Evolutionary conservation across 92 coral and sea anemone species (phyloP).

Genomic region (Porites evermanni): DNA sequence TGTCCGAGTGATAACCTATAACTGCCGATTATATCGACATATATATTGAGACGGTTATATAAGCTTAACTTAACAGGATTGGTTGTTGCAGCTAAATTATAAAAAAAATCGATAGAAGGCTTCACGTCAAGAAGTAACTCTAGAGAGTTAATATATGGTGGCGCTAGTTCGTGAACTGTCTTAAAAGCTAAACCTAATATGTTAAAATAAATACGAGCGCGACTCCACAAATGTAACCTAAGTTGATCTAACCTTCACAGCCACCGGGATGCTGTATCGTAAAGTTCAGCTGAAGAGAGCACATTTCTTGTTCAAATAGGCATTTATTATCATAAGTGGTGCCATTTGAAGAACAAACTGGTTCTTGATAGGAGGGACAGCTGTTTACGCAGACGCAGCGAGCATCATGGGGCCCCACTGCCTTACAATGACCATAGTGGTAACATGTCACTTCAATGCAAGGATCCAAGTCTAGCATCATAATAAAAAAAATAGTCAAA

Average conservation of each 20-base stretch:
- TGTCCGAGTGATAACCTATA: no score
- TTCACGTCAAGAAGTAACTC: no score
- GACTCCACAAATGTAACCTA: background rate
- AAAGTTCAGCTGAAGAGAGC: background rate
- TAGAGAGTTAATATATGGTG: no score
- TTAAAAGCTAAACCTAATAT: no score
- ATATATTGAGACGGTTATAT: no score
- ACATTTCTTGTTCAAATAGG: background rate
- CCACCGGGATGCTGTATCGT: background rate
- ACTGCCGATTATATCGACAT: no score
- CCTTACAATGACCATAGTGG: constrained; percentile 59
- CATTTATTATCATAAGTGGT: background rate
- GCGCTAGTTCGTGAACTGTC: no score
- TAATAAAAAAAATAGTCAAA: no score
- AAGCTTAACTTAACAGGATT: no score
- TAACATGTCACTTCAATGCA: constrained; percentile 56
- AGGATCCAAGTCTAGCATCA: constrained; percentile 3
- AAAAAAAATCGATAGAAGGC: no score
- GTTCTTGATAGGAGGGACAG: constrained; percentile 61
- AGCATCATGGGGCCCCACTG: constrained; percentile 56
- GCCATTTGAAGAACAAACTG: constrained; percentile 55
- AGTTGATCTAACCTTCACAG: background rate
- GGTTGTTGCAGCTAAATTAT: no score
- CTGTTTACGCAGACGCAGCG: constrained; percentile 66
- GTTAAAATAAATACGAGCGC: no score